These are phyloP conservation scores for Esox niger DNA, from an alignment of 2,113 vertebrate genomes.

Conservation along the genomic window DNA sequence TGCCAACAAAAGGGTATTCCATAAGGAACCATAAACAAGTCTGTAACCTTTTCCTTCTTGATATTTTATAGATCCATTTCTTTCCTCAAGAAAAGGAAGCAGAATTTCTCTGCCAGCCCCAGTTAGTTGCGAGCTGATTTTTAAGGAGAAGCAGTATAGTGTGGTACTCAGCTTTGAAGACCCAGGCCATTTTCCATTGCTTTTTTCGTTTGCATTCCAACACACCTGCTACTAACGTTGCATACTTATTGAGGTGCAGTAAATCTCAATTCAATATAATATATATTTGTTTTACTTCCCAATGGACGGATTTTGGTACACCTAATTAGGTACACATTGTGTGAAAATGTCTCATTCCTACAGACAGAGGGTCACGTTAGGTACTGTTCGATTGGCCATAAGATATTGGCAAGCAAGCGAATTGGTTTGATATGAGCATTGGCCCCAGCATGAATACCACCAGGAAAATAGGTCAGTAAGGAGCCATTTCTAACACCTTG, in stretches of 20 bases:
- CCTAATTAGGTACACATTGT: too few species aligned
- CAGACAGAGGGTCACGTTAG: too few species aligned
- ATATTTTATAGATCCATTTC: slow-evolving; percentile 19
- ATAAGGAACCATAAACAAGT: slow-evolving; percentile 29
- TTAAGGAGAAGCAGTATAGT: neutral
- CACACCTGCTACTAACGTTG: slow-evolving; percentile 1
- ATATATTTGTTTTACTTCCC: too few species aligned
- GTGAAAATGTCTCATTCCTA: too few species aligned
- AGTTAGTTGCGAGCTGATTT: slow-evolving; percentile 4
- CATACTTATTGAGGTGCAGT: neutral
- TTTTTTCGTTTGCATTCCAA: slow-evolving; percentile 1
- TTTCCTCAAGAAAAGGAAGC: slow-evolving; percentile 4
- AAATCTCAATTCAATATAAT: slow-evolving; percentile 27
- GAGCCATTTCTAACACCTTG: too few species aligned
- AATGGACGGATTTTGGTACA: too few species aligned
- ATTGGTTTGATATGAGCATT: too few species aligned
- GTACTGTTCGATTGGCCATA: too few species aligned
- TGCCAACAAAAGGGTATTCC: slow-evolving; percentile 25
- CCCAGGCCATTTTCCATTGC: neutral
- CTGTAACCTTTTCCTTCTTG: slow-evolving; percentile 9
- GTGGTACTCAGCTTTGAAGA: neutral
- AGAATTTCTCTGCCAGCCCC: slow-evolving; percentile 8
- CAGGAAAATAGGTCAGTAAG: too few species aligned
- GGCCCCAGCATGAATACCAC: too few species aligned
- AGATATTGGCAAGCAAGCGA: too few species aligned